Base-by-base conservation (phyloP, 2,797 vertebrate species). In the Halcyon leucocephala region DNA sequence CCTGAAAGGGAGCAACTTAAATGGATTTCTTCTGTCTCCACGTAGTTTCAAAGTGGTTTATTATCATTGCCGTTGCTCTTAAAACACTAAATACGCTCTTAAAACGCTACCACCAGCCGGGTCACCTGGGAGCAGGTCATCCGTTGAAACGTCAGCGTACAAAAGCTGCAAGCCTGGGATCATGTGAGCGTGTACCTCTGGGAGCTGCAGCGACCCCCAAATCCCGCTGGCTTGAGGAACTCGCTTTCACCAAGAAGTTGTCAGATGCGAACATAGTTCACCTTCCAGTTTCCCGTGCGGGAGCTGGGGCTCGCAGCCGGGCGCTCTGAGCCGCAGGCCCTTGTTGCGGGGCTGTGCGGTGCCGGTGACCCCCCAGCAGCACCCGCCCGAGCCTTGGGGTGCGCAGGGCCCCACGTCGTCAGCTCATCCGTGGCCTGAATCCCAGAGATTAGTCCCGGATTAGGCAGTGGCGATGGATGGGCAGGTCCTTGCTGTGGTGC, bases 381-480 rank as follows among this genome's bases (percentile, higher is more conserved):
- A 2, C 37, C 62, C 6, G 7, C 35, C 67, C 2, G 2, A 73
- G 76, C 80, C 48, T 28, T 35, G 88, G 94, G 89, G 82, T 7
- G 3, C 21, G 2, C 2, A 5, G 66, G 89, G 86, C 74, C 86
- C 80, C 73, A 12, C 33, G 17, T 7, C 69, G 6, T 9, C 73
- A 18, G 77, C 76, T 96, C 87, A 72, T 83, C 91, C 33, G 8
- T 94, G 95, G 81, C 88, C 92, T 90, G 87, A 92, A 86, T 94
- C 87, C 61, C 72, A 26, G 87, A 58, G 87, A 88, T 97, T 93
- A 95, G 94, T 82, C 72, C 94, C 24, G 74, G 91, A 93, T 96
- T 96, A 95, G 84, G 79, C 31, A 39, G 4, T 86, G 2, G 81
- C 64, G 3, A 46, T 25, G 25, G 93, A 48, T 66, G 74, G 6